phyloP scores from a whole-genome alignment of 2,888 invertebrate genomes.

The Blera fallax region DNA sequence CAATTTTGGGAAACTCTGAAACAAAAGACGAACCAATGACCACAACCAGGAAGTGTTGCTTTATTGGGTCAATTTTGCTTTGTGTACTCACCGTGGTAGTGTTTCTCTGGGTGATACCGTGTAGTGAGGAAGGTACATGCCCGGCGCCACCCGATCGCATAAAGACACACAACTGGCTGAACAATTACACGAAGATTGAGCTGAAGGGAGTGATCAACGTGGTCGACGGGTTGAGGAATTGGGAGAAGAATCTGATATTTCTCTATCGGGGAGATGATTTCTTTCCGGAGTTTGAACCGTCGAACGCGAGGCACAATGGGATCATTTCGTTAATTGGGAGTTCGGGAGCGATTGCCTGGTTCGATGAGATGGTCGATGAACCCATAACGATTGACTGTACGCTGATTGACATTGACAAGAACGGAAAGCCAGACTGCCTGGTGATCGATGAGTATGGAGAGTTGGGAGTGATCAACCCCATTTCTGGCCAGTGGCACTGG shows the following conservation, averaged over 20 bases:
- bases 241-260: slow-evolving; percentile 88
- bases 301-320: slow-evolving; percentile 83
- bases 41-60: slow-evolving; percentile 86
- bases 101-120: slow-evolving; percentile 90
- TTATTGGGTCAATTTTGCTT: slow-evolving; percentile 87
- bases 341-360: slow-evolving; percentile 89
- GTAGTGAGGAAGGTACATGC: slow-evolving; percentile 87
- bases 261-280: slow-evolving; percentile 88
- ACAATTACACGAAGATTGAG: slow-evolving; percentile 87
- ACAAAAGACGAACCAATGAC: slow-evolving; percentile 85
- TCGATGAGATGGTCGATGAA: slow-evolving; percentile 86
- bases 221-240: slow-evolving; percentile 85
- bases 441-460: slow-evolving; percentile 88
- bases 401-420: slow-evolving; percentile 87
- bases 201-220: slow-evolving; percentile 87
- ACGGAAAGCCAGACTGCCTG: slow-evolving; percentile 89
- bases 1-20: slow-evolving; percentile 81
- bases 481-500: slow-evolving; percentile 84
- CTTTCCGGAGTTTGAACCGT: slow-evolving; percentile 83
- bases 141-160: slow-evolving; percentile 83
- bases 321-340: slow-evolving; percentile 87
- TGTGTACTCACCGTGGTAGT: slow-evolving; percentile 88
- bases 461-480: slow-evolving; percentile 84
- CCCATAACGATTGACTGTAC: slow-evolving; percentile 89
- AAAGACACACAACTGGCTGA: slow-evolving; percentile 87